phyloP scores from a whole-genome alignment of 2,113 vertebrate species.

The Mesembrinibis cayennensis region DNA sequence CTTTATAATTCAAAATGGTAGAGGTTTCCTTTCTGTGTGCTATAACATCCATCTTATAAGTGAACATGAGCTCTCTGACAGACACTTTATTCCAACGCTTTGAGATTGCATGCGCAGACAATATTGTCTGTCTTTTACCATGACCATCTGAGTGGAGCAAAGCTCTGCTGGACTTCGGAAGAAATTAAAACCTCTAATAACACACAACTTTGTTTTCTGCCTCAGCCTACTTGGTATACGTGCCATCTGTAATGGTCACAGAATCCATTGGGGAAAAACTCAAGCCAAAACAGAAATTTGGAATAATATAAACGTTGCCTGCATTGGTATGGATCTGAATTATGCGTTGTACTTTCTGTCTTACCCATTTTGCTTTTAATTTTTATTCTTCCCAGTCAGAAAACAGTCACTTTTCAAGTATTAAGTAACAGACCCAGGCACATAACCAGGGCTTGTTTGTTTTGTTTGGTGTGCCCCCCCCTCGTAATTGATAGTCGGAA shows the following conservation, averaged over 20 bases:
- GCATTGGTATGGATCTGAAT: not conserved
- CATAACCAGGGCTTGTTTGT: not conserved
- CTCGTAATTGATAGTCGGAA: conserved; percentile 34
- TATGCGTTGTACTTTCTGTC: not conserved
- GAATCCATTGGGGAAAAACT: not conserved
- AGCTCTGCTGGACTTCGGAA: not conserved
- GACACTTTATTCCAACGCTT: not conserved
- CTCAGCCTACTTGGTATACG: not conserved
- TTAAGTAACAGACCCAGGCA: not conserved
- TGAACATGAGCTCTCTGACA: not conserved
- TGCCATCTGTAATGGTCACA: not conserved
- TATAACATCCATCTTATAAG: not conserved
- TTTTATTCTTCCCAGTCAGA: conserved; percentile 11
- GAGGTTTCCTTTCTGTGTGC: not conserved
- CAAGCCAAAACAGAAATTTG: not conserved
- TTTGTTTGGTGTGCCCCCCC: not conserved
- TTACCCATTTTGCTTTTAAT: not conserved
- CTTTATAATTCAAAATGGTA: not conserved
- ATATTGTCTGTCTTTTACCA: not conserved
- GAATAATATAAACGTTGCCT: not conserved
- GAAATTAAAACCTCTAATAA: not conserved
- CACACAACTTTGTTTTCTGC: not conserved
- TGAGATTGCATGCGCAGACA: not conserved
- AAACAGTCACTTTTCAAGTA: not conserved
- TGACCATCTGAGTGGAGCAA: not conserved